These are phyloP conservation scores for Ethmia dodecea DNA, from an alignment of 2,888 invertebrate species.

Conservation along the genomic window DNA sequence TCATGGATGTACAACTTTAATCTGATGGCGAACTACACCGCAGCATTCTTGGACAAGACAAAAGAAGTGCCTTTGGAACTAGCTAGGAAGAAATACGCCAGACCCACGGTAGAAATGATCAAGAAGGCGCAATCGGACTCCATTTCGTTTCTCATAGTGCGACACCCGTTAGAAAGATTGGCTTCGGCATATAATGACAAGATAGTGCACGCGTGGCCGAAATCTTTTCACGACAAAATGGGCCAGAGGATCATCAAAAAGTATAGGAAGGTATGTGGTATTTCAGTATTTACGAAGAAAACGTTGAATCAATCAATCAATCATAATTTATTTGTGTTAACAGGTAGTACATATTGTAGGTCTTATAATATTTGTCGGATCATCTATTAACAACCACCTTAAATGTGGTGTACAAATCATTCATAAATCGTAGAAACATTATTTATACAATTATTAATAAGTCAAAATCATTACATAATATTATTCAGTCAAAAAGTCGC, in stretches of 20 bases:
- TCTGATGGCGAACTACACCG: constrained; percentile 88
- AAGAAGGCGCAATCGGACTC: constrained; percentile 86
- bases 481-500: no score
- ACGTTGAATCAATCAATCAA: no score
- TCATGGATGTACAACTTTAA: constrained; percentile 96
- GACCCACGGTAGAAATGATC: constrained; percentile 85
- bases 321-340: no score
- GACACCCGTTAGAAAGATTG: constrained; percentile 87
- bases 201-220: constrained; percentile 88
- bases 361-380: no score
- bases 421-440: no score
- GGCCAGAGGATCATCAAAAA: constrained; percentile 86
- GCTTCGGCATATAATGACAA: constrained; percentile 91
- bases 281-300: no score
- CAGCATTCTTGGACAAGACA: constrained; percentile 85
- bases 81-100: constrained; percentile 87
- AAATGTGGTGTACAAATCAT: no score
- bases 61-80: constrained; percentile 87
- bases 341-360: no score
- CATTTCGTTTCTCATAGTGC: constrained; percentile 87
- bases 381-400: no score
- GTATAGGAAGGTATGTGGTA: constrained; percentile 79
- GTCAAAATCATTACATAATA: no score
- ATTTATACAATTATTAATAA: no score
- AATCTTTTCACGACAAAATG: constrained; percentile 88